Evolutionary conservation across 2,113 vertebrate species (phyloP).

Genomic region (Suricata suricatta): DNA sequence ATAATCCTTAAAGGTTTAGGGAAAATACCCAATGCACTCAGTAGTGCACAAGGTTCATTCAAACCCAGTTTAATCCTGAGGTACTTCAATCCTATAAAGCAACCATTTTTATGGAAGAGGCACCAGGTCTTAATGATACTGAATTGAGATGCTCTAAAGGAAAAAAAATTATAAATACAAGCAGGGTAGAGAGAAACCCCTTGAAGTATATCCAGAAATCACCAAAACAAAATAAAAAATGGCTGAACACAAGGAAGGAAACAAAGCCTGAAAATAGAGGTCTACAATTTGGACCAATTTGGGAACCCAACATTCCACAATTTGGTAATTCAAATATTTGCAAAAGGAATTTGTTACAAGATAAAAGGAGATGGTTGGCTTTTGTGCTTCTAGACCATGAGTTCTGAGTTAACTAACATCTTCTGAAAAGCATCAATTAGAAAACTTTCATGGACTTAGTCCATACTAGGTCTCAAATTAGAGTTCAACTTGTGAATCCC

Average conservation of each 20-base stretch:
- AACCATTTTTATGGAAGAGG: neutral
- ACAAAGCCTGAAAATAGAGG: neutral
- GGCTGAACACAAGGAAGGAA: neutral
- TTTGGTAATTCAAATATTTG: neutral
- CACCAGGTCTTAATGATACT: neutral
- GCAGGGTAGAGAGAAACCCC: accelerated
- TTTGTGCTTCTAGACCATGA: neutral
- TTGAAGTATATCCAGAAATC: neutral
- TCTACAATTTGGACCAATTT: neutral
- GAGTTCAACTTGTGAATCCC: neutral
- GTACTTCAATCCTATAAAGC: neutral
- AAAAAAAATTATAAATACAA: neutral
- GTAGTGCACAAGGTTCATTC: neutral
- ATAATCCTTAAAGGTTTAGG: neutral
- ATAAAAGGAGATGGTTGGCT: neutral
- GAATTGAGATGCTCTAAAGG: neutral
- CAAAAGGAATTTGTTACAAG: neutral
- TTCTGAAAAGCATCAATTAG: too few species aligned
- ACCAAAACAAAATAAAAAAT: neutral
- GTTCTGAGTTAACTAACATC: neutral
- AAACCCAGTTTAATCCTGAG: neutral
- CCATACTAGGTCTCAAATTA: neutral
- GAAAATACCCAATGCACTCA: neutral
- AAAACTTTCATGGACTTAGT: neutral
- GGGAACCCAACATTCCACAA: neutral